These are phyloP conservation scores for Nothoprocta perdicaria DNA, from an alignment of 2,113 vertebrate species.

Conservation along the genomic window DNA sequence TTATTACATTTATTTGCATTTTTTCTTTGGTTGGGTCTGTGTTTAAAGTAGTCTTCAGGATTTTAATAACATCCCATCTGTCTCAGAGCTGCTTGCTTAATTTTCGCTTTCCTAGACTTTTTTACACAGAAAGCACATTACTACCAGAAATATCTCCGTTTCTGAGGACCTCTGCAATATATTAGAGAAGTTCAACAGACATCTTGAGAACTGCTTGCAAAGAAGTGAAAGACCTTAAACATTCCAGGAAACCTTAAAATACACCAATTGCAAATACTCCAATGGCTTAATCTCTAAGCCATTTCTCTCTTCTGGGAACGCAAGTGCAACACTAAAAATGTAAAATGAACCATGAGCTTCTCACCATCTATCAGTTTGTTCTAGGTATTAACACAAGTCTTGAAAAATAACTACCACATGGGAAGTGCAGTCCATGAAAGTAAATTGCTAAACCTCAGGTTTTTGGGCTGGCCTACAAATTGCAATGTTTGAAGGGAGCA, in stretches of 20 bases:
- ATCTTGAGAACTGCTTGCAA: background rate
- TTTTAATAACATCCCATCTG: constrained; percentile 43
- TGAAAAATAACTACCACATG: background rate
- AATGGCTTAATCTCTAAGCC: constrained; percentile 19
- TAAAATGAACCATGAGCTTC: background rate
- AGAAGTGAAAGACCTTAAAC: background rate
- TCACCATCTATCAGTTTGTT: background rate
- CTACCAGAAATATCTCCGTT: background rate
- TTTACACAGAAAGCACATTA: constrained; percentile 1
- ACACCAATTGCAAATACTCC: background rate
- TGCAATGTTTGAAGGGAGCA: background rate
- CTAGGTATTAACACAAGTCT: background rate
- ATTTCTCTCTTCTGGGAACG: background rate
- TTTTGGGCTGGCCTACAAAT: background rate
- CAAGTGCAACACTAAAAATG: background rate
- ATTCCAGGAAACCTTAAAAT: constrained; percentile 2
- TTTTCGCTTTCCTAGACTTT: background rate
- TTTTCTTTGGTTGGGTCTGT: background rate
- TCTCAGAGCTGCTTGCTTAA: constrained; percentile 14
- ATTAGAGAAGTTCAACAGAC: constrained; percentile 1
- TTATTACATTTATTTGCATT: background rate
- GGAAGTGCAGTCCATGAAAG: background rate
- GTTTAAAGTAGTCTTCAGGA: background rate
- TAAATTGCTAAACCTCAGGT: background rate
- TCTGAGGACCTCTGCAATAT: background rate